A percentile compares a stretch with the other conserved stretches of the same genome.
Conservation (phyloP, 2,797 vertebrate genomes). For the Melanogrammus aeglefinus region DNA sequence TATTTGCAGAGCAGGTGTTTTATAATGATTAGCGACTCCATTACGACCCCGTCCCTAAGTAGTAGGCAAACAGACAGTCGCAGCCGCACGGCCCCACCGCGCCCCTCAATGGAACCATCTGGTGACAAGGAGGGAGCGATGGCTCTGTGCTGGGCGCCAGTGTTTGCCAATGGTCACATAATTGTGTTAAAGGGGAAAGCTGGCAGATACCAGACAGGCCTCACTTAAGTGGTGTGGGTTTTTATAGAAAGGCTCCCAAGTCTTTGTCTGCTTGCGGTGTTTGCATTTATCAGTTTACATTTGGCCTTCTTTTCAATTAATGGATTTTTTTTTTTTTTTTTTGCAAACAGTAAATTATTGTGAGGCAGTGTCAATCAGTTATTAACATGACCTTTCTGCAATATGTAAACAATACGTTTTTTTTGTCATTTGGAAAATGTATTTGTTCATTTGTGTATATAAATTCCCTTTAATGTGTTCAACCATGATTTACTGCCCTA, state of each 20-base stretch:
- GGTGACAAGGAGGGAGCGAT: constrained; percentile 65
- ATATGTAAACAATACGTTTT: constrained; percentile 3
- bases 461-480: not conserved
- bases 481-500: not conserved
- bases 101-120: constrained; percentile 76
- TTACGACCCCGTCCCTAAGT: constrained; percentile 67
- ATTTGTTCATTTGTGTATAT: not conserved
- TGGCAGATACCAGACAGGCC: constrained; percentile 52
- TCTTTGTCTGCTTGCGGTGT: constrained; percentile 53
- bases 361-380: not conserved
- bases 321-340: constrained; percentile 1
- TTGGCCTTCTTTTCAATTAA: constrained; percentile 35
- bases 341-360: not conserved
- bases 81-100: constrained; percentile 53
- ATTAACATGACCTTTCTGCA: not conserved
- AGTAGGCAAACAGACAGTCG: constrained; percentile 74
- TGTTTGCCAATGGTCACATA: constrained; percentile 73
- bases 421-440: not conserved
- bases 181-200: constrained; percentile 68
- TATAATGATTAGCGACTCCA: constrained; percentile 73
- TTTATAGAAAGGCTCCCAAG: constrained; percentile 61
- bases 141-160: constrained; percentile 55
- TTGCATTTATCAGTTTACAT: constrained; percentile 48
- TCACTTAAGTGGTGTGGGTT: constrained; percentile 44
- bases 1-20: constrained; percentile 81